Evolutionary conservation across 2,113 vertebrate species (phyloP).

Genomic region (Tetraodon nigroviridis): DNA sequence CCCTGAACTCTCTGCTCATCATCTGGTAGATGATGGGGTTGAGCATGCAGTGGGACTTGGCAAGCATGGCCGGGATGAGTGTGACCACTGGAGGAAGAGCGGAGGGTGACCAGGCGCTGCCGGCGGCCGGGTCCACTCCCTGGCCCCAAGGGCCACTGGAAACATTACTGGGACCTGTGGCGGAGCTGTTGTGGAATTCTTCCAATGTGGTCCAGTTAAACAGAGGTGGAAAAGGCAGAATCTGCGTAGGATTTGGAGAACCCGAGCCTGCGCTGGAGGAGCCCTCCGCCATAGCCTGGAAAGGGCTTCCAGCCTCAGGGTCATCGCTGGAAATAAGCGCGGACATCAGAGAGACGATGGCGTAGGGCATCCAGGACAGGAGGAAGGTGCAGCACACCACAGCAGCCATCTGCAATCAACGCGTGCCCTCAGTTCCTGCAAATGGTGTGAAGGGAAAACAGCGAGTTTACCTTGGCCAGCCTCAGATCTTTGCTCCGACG

Average conservation of each 20-base stretch:
- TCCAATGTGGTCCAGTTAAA: slow-evolving; percentile 48
- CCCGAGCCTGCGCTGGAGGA: background rate
- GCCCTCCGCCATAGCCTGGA: slow-evolving; percentile 1
- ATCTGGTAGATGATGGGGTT: slow-evolving; percentile 68
- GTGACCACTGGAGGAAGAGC: slow-evolving; percentile 41
- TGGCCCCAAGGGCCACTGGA: no score
- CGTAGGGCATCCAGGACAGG: slow-evolving; percentile 64
- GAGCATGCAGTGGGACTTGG: slow-evolving; percentile 64
- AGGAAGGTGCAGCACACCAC: slow-evolving; percentile 60
- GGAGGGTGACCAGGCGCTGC: slow-evolving; percentile 7
- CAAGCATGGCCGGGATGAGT: slow-evolving; percentile 55
- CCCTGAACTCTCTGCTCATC: slow-evolving; percentile 59
- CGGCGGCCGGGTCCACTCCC: background rate
- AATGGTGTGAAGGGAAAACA: background rate
- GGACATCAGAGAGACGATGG: slow-evolving; percentile 55
- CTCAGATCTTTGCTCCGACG: slow-evolving; percentile 50
- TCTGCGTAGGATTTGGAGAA: background rate
- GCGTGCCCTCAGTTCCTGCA: background rate
- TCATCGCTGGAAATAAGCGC: slow-evolving; percentile 38
- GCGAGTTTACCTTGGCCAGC: slow-evolving; percentile 48
- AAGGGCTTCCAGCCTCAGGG: background rate
- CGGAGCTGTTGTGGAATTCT: slow-evolving; percentile 1
- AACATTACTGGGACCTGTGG: background rate
- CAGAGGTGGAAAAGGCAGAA: slow-evolving; percentile 15
- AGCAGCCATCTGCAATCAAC: slow-evolving; percentile 49